These are phyloP conservation scores for Lumbricus terrestris DNA, from an alignment of 2,888 invertebrate genomes.

Conservation along the genomic window DNA sequence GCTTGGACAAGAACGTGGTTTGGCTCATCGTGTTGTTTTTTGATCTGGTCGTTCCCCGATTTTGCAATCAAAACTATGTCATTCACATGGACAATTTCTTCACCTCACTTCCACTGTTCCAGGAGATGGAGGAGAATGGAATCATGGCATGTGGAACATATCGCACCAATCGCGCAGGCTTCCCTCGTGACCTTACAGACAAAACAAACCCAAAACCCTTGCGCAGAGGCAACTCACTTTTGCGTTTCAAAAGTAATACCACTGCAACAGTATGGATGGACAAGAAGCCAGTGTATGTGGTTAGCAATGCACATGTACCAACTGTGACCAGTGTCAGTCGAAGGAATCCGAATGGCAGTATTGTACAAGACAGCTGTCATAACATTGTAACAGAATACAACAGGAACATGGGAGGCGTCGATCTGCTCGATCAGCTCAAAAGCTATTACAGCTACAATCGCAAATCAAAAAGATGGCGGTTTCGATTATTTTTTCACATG, in stretches of 20 bases:
- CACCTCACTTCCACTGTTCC: neutral
- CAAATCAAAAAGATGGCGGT: neutral
- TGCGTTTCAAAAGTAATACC: neutral
- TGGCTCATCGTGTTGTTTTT: too few relatives aligned
- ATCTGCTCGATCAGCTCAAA: neutral
- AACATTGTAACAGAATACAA: neutral
- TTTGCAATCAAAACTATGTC: neutral
- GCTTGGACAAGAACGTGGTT: too few relatives aligned
- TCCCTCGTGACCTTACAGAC: neutral
- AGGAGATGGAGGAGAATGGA: neutral
- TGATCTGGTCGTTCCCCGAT: neutral
- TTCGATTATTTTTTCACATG: too few relatives aligned
- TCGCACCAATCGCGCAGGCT: neutral
- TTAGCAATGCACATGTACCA: neutral
- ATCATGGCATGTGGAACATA: neutral
- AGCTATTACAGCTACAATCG: neutral
- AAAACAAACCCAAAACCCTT: neutral
- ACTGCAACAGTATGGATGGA: neutral
- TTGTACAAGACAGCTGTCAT: neutral
- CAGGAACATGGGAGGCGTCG: neutral
- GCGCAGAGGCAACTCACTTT: neutral
- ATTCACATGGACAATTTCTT: neutral
- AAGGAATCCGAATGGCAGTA: neutral
- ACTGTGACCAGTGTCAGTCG: neutral
- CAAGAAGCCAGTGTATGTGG: neutral